Base-by-base conservation (phyloP, 2,797 vertebrate species). In the Enteromius viviparus region DNA sequence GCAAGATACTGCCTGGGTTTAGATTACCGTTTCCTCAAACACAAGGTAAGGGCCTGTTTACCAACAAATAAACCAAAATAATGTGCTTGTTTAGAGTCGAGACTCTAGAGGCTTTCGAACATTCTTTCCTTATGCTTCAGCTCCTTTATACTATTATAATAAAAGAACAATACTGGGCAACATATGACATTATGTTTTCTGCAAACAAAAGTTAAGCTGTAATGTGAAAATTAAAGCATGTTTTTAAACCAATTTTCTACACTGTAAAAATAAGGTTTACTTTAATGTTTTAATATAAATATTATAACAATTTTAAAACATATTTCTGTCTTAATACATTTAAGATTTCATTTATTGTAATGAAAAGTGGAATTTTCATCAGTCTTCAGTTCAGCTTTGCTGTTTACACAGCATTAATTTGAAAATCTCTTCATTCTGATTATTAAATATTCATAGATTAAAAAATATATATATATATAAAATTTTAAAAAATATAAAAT, bases 1-100 rank as follows among this genome's bases (percentile, higher is more conserved):
- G 19, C 23, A 49, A 10, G 51, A 62, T 37, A 32, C 70, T 85
- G 79, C 83, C 69, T 78, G 76, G 65, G 55, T 32, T 72, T 51
- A 51, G 70, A 72, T 51, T 26, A 51, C 26, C 1, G 15, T 32
- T 72, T 32, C 29, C 26, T 72, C 26, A 72, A 75, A 55, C 49
- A 55, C n/a, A 9, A 14, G 71, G 19, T 12, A 53, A 53, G 29
- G 10, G 19, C 10, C 17, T n/a, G 49, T 53, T 74, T 34, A 21
- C 29, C 51, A 53, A 11, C 19, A 34, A 74, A 74, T 53, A 53
- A 53, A 53, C 71, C 12, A 1, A 72, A 34, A 74, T 34, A 74
- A 53, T n/a, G 71, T 14, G 71, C 29, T 58, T 58, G 72, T 76
- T 76, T 76, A 15, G 51, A 58, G 71, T 32, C 42, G 9, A 42